These are phyloP conservation scores for Caenorhabditis imperialis DNA, from an alignment of 2,888 invertebrate genomes.

Conservation along the genomic window DNA sequence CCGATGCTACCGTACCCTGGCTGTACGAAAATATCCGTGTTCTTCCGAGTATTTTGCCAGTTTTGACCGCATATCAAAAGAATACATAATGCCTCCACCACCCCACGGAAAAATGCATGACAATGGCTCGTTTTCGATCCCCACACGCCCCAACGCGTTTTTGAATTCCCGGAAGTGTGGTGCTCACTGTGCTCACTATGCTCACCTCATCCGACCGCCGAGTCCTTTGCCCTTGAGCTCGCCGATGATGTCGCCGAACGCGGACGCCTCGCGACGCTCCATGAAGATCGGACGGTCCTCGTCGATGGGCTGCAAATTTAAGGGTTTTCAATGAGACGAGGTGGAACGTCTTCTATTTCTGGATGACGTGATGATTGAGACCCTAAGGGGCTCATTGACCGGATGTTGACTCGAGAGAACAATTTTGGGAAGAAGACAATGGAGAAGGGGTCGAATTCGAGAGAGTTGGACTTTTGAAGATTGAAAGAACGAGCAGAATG, in stretches of 20 bases:
- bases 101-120: conserved; percentile 46
- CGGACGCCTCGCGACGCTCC: conserved; percentile 61
- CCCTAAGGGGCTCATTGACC: no score
- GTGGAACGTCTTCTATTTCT: no score
- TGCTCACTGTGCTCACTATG: background rate
- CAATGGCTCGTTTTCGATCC: no score
- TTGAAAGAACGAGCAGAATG: no score
- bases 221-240: conserved; percentile 69
- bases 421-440: no score
- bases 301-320: conserved; percentile 31
- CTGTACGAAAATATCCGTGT: no score
- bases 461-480: no score
- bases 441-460: no score
- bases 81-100: conserved; percentile 28
- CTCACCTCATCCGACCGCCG: conserved; percentile 68
- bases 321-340: background rate
- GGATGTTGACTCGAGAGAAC: no score
- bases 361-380: no score
- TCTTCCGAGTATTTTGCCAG: no score
- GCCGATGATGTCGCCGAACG: conserved; percentile 61
- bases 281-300: conserved; percentile 60
- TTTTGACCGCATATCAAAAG: conserved; percentile 13
- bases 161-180: conserved; percentile 5
- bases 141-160: background rate
- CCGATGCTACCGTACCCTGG: no score